Percentiles rank a stretch among this genome's conserved stretches.
Conservation (phyloP, 2,113 vertebrate species). For the Barnardius zonarius region DNA sequence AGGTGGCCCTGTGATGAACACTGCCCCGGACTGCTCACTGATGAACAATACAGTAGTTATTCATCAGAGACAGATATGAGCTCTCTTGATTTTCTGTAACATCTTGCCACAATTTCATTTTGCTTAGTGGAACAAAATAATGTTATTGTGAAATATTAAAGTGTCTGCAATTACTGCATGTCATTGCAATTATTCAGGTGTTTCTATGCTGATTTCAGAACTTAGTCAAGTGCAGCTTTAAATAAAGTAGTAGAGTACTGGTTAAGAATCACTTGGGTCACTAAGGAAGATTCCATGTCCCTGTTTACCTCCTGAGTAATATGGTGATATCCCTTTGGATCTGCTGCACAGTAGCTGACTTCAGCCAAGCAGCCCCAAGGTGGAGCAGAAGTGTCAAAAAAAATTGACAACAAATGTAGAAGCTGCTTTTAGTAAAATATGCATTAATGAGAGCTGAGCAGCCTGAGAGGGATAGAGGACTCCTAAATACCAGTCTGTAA, state of each 20-base stretch:
- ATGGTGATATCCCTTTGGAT: background rate
- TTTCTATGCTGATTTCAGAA: background rate
- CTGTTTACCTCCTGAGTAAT: background rate
- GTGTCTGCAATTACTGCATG: background rate
- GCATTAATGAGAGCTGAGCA: background rate
- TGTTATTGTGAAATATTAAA: accelerated
- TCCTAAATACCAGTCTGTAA: background rate
- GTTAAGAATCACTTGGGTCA: background rate
- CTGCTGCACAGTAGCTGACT: background rate
- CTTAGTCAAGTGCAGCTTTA: background rate
- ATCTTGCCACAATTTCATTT: background rate
- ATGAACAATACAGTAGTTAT: background rate
- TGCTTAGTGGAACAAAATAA: background rate
- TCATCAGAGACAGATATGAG: background rate
- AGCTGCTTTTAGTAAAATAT: background rate
- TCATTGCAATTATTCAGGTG: background rate
- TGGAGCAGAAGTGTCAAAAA: background rate
- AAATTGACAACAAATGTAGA: accelerated
- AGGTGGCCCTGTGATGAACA: background rate
- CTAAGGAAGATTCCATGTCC: background rate
- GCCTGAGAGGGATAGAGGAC: background rate
- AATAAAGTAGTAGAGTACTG: background rate
- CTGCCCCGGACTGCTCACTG: background rate
- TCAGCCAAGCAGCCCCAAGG: background rate
- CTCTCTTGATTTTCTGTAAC: background rate